phyloP scores from a whole-genome alignment of 2,888 invertebrate species.

The Phortica magna region DNA sequence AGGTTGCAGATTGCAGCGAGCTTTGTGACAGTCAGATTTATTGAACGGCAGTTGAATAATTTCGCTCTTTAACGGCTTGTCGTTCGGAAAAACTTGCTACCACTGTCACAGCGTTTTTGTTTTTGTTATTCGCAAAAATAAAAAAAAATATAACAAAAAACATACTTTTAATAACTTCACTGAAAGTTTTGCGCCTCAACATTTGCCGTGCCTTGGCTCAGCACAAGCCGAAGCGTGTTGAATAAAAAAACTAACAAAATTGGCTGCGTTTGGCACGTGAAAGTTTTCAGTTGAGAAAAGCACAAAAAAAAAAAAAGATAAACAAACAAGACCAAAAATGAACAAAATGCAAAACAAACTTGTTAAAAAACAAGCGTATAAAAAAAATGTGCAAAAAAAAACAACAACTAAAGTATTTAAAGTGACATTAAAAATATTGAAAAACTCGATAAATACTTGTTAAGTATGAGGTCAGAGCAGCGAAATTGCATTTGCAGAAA shows the following conservation, averaged over 20 bases:
- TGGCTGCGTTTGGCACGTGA: conserved; percentile 71
- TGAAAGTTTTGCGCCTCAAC: conserved; percentile 67
- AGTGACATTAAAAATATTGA: conserved; percentile 74
- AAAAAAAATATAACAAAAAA: too few species aligned
- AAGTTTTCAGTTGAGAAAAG: conserved; percentile 55
- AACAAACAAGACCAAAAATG: conserved; percentile 49
- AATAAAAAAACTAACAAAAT: conserved; percentile 33
- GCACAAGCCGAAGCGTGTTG: conserved; percentile 31
- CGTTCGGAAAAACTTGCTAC: conserved; percentile 45
- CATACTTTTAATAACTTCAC: conserved; percentile 69
- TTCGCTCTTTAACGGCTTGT: conserved; percentile 39
- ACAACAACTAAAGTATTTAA: conserved; percentile 72
- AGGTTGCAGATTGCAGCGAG: conserved; percentile 52
- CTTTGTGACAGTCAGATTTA: conserved; percentile 57
- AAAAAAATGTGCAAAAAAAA: conserved; percentile 57
- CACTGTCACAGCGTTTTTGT: not conserved
- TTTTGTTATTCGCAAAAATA: too few species aligned
- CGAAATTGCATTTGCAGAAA: conserved; percentile 14
- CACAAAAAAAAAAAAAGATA: conserved; percentile 29
- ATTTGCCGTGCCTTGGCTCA: conserved; percentile 48
- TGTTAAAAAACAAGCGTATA: conserved; percentile 18
- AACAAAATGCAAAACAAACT: conserved; percentile 36
- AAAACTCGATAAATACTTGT: conserved; percentile 73
- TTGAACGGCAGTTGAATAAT: conserved; percentile 67
- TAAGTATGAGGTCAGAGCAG: conserved; percentile 54